Conservation (phyloP, 2,888 invertebrate genomes). For the Escarpia spicata region DNA sequence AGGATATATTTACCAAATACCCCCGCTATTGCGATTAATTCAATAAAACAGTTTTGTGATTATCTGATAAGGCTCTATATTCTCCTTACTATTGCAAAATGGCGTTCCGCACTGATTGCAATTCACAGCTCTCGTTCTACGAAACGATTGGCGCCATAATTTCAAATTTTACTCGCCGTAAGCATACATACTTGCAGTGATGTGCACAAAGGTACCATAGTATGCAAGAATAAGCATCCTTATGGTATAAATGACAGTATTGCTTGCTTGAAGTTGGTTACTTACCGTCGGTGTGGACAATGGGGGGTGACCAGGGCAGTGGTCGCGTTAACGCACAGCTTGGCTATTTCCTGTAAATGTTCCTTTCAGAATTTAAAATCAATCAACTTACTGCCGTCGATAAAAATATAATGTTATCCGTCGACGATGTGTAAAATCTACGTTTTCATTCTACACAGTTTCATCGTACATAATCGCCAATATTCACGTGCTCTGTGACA, state of each 20-base stretch:
- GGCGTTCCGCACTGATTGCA: constrained; percentile 11
- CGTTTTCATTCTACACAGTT: background rate
- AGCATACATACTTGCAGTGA: background rate
- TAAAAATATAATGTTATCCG: background rate
- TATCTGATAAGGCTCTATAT: background rate
- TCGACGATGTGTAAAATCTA: background rate
- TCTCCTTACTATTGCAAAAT: background rate
- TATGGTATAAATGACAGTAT: background rate
- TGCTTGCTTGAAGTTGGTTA: background rate
- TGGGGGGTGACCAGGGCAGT: background rate
- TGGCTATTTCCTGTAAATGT: background rate
- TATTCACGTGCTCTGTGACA: constrained; percentile 20
- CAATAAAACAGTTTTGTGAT: background rate
- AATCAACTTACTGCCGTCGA: background rate
- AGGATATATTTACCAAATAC: background rate
- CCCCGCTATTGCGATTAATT: background rate
- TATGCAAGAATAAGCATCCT: background rate
- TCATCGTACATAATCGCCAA: background rate
- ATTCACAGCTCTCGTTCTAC: background rate
- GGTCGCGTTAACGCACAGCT: constrained; percentile 5
- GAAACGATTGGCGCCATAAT: constrained; percentile 16
- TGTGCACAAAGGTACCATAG: background rate
- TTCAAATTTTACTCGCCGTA: background rate
- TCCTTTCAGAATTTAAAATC: constrained; percentile 16
- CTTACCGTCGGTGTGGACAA: constrained; percentile 1